phyloP scores from a whole-genome alignment of 2,888 invertebrate species.

The Eustalomyia histrio region DNA sequence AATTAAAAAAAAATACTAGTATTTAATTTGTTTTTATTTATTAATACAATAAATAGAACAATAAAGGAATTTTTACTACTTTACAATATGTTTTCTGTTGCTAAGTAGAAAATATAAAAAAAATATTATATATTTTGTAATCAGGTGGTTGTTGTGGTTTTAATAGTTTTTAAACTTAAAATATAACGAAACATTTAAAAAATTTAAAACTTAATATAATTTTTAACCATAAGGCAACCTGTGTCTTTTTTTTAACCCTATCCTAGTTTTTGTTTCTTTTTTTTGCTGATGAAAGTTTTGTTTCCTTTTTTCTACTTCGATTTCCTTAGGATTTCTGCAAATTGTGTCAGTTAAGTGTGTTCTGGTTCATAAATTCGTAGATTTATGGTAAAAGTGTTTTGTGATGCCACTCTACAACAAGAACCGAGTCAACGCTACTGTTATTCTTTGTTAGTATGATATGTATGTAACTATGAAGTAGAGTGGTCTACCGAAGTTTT shows the following conservation, averaged over 20 bases:
- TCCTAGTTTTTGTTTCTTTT: constrained; percentile 17
- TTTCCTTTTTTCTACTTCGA: constrained; percentile 47
- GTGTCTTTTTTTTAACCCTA: constrained; percentile 41
- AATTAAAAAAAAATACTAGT: constrained; percentile 1
- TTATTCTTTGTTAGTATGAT: constrained; percentile 32
- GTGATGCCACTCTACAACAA: constrained; percentile 53
- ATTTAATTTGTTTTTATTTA: constrained; percentile 5
- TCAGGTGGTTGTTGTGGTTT: constrained; percentile 35
- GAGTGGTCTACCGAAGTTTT: constrained; percentile 10
- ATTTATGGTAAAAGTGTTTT: constrained; percentile 65
- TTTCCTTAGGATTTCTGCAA: constrained; percentile 57
- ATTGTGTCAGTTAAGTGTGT: constrained; percentile 66
- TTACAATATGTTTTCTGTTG: not conserved
- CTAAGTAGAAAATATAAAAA: not conserved
- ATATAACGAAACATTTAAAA: constrained; percentile 21
- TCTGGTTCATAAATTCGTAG: constrained; percentile 66
- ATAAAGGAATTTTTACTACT: constrained; percentile 8
- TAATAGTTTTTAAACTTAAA: constrained; percentile 33
- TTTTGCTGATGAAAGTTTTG: constrained; percentile 21
- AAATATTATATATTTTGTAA: not conserved
- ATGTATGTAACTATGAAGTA: not conserved
- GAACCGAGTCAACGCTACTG: constrained; percentile 49
- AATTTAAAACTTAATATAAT: constrained; percentile 55
- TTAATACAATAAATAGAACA: constrained; percentile 21
- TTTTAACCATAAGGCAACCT: constrained; percentile 48